A percentile compares a stretch with the other conserved stretches of the same genome.
Evolutionary conservation across 2,113 vertebrate genomes (phyloP).

Genomic region (Hemicordylus capensis): DNA sequence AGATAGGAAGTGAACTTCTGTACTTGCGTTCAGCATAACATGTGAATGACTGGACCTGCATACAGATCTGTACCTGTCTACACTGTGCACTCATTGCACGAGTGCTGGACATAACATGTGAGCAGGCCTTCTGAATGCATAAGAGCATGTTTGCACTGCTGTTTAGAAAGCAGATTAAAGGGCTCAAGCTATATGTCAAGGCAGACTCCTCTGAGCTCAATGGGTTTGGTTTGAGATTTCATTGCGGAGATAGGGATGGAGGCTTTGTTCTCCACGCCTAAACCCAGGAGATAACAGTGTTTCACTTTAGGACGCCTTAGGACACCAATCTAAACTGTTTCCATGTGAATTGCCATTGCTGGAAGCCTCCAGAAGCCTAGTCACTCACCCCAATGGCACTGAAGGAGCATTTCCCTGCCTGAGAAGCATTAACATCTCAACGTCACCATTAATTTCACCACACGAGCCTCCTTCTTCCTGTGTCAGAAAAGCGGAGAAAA

Average conservation of each 20-base stretch:
- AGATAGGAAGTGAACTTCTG: too few species aligned
- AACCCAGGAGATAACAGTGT: neutral
- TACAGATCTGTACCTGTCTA: too few species aligned
- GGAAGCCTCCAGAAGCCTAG: neutral
- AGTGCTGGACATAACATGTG: too few species aligned
- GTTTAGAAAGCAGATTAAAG: neutral
- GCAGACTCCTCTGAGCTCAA: neutral
- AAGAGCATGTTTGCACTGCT: neutral
- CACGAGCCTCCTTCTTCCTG: neutral
- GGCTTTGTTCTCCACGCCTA: neutral
- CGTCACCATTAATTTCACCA: neutral
- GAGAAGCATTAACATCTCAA: conserved; percentile 2
- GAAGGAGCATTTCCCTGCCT: neutral
- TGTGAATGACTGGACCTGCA: too few species aligned
- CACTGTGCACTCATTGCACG: too few species aligned
- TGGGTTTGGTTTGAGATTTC: neutral
- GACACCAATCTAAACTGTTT: neutral
- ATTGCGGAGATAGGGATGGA: neutral
- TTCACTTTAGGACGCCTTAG: too few species aligned
- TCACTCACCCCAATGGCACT: neutral
- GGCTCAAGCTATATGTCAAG: neutral
- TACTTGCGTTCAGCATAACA: too few species aligned
- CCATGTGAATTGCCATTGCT: neutral
- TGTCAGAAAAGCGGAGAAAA: neutral
- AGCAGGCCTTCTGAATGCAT: neutral